Evolutionary conservation across 2,888 invertebrate species (phyloP).

Genomic region (Cerastis rubricosa): DNA sequence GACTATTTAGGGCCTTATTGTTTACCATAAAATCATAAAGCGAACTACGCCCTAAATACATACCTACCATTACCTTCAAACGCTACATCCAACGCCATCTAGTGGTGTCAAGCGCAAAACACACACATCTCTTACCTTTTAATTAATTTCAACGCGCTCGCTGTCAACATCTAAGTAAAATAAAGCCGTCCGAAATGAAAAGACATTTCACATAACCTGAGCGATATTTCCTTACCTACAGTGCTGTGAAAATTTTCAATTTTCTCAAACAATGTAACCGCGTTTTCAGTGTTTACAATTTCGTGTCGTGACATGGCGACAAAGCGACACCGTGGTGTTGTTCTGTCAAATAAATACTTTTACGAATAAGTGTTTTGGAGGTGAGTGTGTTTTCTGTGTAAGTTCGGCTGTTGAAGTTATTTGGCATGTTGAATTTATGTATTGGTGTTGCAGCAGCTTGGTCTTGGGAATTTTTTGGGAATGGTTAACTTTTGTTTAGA

Average conservation of each 20-base stretch:
- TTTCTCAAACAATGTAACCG: constrained; percentile 73
- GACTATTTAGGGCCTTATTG: neutral
- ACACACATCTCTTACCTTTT: constrained; percentile 46
- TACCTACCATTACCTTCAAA: neutral
- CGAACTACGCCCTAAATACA: neutral
- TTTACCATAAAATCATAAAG: neutral
- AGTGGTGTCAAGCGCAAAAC: constrained; percentile 15
- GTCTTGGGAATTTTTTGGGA: constrained; percentile 11
- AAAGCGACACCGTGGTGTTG: constrained; percentile 58
- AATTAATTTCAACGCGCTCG: constrained; percentile 56
- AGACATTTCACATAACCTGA: constrained; percentile 69
- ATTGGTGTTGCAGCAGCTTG: constrained; percentile 29
- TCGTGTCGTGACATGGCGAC: constrained; percentile 59
- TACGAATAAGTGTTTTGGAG: constrained; percentile 60
- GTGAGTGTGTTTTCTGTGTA: constrained; percentile 56
- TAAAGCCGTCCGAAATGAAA: constrained; percentile 65
- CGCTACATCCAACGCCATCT: constrained; percentile 54
- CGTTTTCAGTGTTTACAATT: constrained; percentile 64
- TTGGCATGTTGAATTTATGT: constrained; percentile 53
- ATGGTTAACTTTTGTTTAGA: neutral
- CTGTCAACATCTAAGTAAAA: constrained; percentile 60
- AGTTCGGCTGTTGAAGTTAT: constrained; percentile 45
- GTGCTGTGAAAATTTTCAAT: constrained; percentile 76
- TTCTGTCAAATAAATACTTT: constrained; percentile 69
- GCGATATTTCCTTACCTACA: constrained; percentile 72